Conservation (phyloP, 2,113 vertebrate species). For the Plecotus auritus region DNA sequence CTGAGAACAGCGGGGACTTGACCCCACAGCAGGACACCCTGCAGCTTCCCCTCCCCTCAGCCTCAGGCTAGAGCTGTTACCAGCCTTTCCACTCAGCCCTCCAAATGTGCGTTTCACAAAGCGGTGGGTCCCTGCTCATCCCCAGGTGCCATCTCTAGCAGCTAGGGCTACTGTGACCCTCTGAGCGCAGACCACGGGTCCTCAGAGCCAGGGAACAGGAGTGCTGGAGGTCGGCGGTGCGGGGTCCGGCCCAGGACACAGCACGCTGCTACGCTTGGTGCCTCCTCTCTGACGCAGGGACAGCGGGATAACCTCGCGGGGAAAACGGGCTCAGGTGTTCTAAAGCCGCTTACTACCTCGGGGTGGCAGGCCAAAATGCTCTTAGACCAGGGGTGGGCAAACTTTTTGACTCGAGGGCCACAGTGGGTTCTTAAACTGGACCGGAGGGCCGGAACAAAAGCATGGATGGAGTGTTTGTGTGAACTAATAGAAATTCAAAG, state of each 20-base stretch:
- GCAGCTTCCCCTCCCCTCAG: neutral
- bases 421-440: too few relatives aligned
- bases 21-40: neutral
- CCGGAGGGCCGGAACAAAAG: too few relatives aligned
- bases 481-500: too few relatives aligned
- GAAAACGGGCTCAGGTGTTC: neutral
- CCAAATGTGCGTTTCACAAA: neutral
- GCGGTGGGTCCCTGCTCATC: neutral
- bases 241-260: neutral
- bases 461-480: too few relatives aligned
- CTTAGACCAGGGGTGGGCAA: too few relatives aligned
- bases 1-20: neutral
- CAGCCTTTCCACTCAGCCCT: neutral
- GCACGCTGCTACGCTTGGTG: neutral
- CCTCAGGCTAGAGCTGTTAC: neutral
- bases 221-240: neutral
- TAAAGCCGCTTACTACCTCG: neutral
- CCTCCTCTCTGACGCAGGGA: neutral
- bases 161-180: neutral
- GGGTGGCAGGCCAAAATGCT: neutral
- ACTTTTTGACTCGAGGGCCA: too few relatives aligned
- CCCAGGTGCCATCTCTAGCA: neutral
- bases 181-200: neutral
- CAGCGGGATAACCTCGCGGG: neutral
- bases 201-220: slow-evolving; percentile 16